Evolutionary conservation across 2,113 vertebrate species (phyloP).

Genomic region (Notiomystis cincta): DNA sequence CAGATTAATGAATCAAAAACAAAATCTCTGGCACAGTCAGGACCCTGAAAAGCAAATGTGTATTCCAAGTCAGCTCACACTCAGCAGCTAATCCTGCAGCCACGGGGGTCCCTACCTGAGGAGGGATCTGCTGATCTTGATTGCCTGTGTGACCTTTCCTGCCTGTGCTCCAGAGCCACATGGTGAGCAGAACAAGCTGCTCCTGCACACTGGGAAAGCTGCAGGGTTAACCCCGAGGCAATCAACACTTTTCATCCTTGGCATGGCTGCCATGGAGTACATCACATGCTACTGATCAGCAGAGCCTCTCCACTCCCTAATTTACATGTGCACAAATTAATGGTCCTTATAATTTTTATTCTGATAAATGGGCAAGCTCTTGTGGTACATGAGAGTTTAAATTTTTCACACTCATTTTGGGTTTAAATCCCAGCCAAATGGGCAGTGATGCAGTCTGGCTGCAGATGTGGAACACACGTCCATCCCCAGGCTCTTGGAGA

Average conservation of each 20-base stretch:
- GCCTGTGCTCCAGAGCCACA: constrained; percentile 41
- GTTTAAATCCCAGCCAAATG: background rate
- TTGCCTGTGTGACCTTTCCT: constrained; percentile 56
- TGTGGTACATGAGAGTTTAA: background rate
- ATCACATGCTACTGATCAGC: background rate
- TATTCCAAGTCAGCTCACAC: background rate
- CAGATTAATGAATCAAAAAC: background rate
- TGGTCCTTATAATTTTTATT: constrained; percentile 7
- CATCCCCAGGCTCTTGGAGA: background rate
- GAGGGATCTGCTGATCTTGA: constrained; percentile 32
- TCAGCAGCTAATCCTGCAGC: constrained; percentile 30
- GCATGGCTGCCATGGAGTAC: background rate
- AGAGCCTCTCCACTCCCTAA: background rate
- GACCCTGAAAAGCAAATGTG: background rate
- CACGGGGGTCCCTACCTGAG: constrained; percentile 40
- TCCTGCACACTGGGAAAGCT: background rate
- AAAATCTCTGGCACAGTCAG: background rate
- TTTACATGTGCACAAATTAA: constrained; percentile 17
- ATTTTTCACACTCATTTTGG: background rate
- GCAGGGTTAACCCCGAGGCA: constrained; percentile 34
- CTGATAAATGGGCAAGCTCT: background rate
- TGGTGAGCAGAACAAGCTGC: constrained; percentile 57
- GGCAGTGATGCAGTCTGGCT: background rate
- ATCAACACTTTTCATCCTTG: constrained; percentile 44
- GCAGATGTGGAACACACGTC: background rate